phyloP scores from a whole-genome alignment of 2,113 vertebrate genomes.

The Clarias magur region DNA sequence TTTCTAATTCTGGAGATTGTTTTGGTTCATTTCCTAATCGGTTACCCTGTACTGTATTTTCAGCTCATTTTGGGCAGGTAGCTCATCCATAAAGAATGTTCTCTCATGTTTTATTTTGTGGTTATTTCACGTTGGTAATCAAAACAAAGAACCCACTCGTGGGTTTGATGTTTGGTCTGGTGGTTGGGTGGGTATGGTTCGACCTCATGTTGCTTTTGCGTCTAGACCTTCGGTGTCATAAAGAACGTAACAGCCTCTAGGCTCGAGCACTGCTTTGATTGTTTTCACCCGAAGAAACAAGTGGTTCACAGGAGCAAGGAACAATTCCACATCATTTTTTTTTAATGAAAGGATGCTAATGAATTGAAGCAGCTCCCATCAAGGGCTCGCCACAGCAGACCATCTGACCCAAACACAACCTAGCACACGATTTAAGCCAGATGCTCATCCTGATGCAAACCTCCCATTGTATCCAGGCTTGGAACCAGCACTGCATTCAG shows the following conservation, averaged over 20 bases:
- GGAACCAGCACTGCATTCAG: too few species aligned
- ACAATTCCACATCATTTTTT: background rate
- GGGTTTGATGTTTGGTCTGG: slow-evolving; percentile 17
- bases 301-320: background rate
- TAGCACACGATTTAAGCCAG: too few species aligned
- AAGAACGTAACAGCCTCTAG: background rate
- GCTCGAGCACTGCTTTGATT: background rate
- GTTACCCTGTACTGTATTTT: background rate
- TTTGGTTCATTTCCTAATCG: background rate
- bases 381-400: too few species aligned
- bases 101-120: background rate
- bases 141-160: background rate
- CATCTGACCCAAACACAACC: too few species aligned
- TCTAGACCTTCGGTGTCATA: slow-evolving; percentile 10
- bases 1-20: background rate
- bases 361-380: too few species aligned
- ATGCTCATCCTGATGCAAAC: too few species aligned
- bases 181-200: background rate
- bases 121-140: background rate
- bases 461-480: too few species aligned
- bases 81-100: slow-evolving; percentile 15
- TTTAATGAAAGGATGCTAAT: background rate
- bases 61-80: background rate
- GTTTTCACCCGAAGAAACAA: background rate
- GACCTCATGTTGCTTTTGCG: background rate